Conservation (phyloP, 2,113 vertebrate species). For the Menura novaehollandiae region DNA sequence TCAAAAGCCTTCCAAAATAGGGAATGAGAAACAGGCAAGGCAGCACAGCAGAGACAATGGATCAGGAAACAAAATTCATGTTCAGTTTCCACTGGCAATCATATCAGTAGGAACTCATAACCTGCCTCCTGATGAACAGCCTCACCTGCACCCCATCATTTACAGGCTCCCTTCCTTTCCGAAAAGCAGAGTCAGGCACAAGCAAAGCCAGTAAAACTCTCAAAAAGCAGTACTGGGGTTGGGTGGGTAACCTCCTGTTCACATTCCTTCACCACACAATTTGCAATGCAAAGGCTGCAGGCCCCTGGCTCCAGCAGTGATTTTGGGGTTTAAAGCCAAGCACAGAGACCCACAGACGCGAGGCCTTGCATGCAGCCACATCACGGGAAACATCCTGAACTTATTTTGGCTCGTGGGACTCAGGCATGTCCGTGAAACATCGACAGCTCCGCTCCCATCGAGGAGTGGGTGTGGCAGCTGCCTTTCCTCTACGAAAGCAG, state of each 20-base stretch:
- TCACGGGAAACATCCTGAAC: neutral
- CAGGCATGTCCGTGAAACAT: rapidly evolving
- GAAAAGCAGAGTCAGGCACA: neutral
- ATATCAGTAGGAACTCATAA: neutral
- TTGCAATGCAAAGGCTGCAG: neutral
- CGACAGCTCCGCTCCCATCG: rapidly evolving
- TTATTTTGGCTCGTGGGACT: neutral
- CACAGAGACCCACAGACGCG: neutral
- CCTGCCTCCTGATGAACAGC: neutral
- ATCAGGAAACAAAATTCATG: neutral
- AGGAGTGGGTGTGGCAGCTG: neutral
- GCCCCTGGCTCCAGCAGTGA: neutral
- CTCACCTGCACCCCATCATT: neutral
- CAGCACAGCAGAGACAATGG: neutral
- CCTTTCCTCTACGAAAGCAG: neutral
- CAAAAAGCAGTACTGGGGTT: rapidly evolving
- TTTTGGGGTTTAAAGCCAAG: neutral
- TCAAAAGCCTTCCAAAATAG: neutral
- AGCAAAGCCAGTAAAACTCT: neutral
- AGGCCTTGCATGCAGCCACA: rapidly evolving
- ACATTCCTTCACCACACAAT: rapidly evolving
- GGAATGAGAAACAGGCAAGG: neutral
- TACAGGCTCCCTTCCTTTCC: neutral
- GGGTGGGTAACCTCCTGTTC: neutral
- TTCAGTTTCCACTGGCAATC: neutral